Conservation (phyloP, 2,797 vertebrate species). For the Aulostomus chinensis region DNA sequence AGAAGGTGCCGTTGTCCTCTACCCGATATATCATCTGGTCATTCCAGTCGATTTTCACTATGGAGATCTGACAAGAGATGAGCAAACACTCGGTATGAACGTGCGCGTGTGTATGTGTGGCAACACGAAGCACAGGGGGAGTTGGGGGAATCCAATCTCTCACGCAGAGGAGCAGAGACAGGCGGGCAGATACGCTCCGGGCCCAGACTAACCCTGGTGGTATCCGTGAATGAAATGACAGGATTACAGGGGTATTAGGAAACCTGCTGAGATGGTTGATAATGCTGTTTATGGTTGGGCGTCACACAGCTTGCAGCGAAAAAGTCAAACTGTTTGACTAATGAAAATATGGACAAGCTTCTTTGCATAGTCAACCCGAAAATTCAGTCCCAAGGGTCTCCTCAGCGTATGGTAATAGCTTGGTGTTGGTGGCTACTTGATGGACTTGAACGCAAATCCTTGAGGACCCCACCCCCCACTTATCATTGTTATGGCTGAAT, state of each 20-base stretch:
- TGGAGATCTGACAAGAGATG: constrained; percentile 49
- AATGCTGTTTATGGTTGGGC: constrained; percentile 71
- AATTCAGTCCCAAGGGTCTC: constrained; percentile 42
- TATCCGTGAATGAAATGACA: constrained; percentile 82
- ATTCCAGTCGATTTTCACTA: constrained; percentile 55
- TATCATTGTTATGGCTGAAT: constrained; percentile 35
- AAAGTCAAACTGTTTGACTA: constrained; percentile 76
- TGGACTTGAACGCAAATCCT: constrained; percentile 30
- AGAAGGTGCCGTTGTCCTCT: constrained; percentile 25
- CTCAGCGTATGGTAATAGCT: constrained; percentile 1
- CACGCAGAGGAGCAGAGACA: constrained; percentile 76
- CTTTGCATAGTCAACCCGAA: constrained; percentile 42
- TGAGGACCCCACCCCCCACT: constrained; percentile 34
- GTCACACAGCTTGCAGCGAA: constrained; percentile 47
- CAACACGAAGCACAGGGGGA: constrained; percentile 16
- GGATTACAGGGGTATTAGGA: constrained; percentile 82
- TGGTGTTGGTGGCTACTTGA: constrained; percentile 20
- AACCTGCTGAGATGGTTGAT: constrained; percentile 80
- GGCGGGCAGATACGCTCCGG: constrained; percentile 70
- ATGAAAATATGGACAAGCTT: constrained; percentile 74
- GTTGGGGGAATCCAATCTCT: constrained; percentile 77
- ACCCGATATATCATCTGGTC: constrained; percentile 55
- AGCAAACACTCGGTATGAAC: constrained; percentile 25
- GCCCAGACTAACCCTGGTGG: constrained; percentile 68
- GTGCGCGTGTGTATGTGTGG: constrained; percentile 14